Percentiles rank a stretch among this genome's conserved stretches.
Conservation (phyloP, 2,888 invertebrate species). For the Disparrhopalites patrizii region DNA sequence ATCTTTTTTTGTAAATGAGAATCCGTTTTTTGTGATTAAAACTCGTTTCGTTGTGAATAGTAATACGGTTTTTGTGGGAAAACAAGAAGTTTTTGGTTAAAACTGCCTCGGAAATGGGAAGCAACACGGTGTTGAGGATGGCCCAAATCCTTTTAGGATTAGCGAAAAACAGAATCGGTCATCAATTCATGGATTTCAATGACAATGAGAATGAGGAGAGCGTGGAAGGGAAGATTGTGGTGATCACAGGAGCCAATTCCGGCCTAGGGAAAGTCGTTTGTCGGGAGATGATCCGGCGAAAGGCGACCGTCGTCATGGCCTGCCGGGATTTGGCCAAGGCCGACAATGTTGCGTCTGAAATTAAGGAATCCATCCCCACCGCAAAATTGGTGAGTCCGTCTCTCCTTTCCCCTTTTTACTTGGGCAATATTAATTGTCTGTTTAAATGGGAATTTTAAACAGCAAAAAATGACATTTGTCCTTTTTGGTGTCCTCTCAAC, state of each 20-base stretch:
- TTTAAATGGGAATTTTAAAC: too few species aligned
- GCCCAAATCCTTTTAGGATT: not conserved
- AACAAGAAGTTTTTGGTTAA: too few species aligned
- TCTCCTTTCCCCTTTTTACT: too few species aligned
- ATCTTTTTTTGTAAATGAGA: too few species aligned
- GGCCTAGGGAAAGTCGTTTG: slow-evolving; percentile 18
- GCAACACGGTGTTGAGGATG: not conserved
- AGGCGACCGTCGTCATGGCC: slow-evolving; percentile 77
- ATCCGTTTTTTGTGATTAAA: too few species aligned
- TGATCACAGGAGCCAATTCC: slow-evolving; percentile 26
- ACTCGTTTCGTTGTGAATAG: too few species aligned
- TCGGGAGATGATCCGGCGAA: slow-evolving; percentile 12
- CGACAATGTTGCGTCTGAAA: slow-evolving; percentile 57
- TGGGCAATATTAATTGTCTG: too few species aligned
- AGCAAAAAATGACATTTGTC: too few species aligned
- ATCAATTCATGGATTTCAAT: not conserved
- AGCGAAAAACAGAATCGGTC: not conserved
- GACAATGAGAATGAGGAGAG: slow-evolving; percentile 15
- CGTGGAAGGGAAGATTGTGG: slow-evolving; percentile 18
- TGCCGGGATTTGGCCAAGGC: slow-evolving; percentile 74
- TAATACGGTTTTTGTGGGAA: too few species aligned
- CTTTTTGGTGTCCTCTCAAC: too few species aligned
- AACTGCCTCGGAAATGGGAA: too few species aligned
- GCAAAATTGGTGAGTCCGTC: slow-evolving; percentile 16
- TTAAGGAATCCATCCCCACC: slow-evolving; percentile 1